phyloP scores from a whole-genome alignment of 2,888 invertebrate species.

The Oxycera nigricornis region DNA sequence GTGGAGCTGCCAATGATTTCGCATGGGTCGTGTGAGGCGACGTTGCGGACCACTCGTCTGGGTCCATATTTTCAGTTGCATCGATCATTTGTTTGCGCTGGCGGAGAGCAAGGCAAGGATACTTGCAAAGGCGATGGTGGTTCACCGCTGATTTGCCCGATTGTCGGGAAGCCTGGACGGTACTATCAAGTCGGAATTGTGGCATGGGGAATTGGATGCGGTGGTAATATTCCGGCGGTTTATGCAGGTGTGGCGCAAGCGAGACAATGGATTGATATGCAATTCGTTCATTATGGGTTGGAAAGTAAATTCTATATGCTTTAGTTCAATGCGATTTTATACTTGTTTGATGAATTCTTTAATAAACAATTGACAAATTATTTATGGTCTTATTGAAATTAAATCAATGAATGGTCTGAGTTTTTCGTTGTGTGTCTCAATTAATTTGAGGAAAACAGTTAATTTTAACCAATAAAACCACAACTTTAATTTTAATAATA shows the following conservation, averaged over 20 bases:
- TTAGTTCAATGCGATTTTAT: too few species aligned
- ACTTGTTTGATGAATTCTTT: too few species aligned
- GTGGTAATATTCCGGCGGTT: conserved; percentile 73
- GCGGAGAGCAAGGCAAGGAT: conserved; percentile 74
- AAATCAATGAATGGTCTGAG: too few species aligned
- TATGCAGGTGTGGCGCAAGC: conserved; percentile 74
- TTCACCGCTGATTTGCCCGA: conserved; percentile 77
- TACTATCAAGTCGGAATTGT: conserved; percentile 69
- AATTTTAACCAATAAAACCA: too few species aligned
- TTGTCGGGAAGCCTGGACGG: conserved; percentile 60
- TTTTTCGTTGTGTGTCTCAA: too few species aligned
- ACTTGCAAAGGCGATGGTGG: conserved; percentile 82
- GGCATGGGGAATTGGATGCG: conserved; percentile 87
- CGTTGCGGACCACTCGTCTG: conserved; percentile 71
- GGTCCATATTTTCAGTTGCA: conserved; percentile 71
- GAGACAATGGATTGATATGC: conserved; percentile 74
- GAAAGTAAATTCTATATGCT: conserved; percentile 49
- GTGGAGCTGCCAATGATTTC: conserved; percentile 76
- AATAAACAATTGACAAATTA: too few species aligned
- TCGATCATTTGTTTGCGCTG: conserved; percentile 78
- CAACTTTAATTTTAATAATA: too few species aligned
- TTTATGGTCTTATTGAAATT: too few species aligned
- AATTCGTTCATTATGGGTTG: conserved; percentile 53
- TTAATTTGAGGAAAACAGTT: too few species aligned
- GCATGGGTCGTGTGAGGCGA: conserved; percentile 59